Evolutionary conservation across 2,888 invertebrate species (phyloP), one percentile per base, ranked within the genome.

Genomic region (Dryobota labecula): DNA sequence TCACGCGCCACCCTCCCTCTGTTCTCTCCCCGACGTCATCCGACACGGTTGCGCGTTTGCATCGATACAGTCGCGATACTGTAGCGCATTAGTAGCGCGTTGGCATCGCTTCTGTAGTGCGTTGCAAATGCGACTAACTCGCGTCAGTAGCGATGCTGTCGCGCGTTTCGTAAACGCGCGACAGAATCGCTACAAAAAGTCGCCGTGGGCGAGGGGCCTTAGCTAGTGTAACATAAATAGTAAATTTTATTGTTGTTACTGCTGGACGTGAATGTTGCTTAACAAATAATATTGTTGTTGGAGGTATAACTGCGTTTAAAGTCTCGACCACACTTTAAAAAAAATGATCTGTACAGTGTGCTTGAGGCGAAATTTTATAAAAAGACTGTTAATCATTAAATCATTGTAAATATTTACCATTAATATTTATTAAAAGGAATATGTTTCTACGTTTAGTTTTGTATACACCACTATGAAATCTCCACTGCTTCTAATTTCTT

Each of bases 401-500:
- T 74, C 54, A 49, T 33, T 80, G 63, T 80, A 76, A 73, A 75
- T 66, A 74, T 75, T 71, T 65, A 51, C 56, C 63, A 54, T 11
- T 45, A 43, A 56, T 77, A 81, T 83, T 82, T 85, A 84, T 81
- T 82, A 81, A 87, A 84, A 67, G 84, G 82, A 80, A 84, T 87
- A 81, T 62, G 67, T 82, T 75, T 78, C 49, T 79, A 73, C 30
- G 43, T 67, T 64, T 60, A 70, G 82, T 84, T 86, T 86, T 68
- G 62, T 84, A 91, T 98, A 98, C 54, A 97, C 94, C 30, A 97
- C 97, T 82, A 98, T 97, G 87, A 96, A 96, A 92, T 98, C 97
- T 80, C 95, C 94, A 54, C 97, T 97, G 75, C 94, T 91, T 80
- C 96, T 95, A 58, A 98, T 96, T 93, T 97, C 96, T 85, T 97